These are phyloP conservation scores for Ceratothoa steindachneri DNA, from an alignment of 2,888 invertebrate species.

Conservation along the genomic window DNA sequence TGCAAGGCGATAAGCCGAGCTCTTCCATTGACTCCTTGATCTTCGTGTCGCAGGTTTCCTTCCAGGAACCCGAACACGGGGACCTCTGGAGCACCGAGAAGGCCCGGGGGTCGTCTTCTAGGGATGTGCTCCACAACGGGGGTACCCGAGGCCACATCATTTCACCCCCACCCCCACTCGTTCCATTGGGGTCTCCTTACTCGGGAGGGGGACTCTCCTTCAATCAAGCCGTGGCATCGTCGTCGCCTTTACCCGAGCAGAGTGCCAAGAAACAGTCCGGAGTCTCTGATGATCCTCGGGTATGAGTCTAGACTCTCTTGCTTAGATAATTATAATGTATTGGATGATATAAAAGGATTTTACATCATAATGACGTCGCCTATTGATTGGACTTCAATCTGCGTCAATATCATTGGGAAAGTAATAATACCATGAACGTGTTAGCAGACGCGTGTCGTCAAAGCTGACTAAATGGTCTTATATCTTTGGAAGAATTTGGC, in stretches of 20 bases:
- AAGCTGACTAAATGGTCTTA: too few species aligned
- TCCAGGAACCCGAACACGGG: slow-evolving; percentile 54
- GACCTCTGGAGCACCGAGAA: slow-evolving; percentile 54
- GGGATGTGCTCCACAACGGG: not conserved
- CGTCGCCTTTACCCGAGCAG: slow-evolving; percentile 39
- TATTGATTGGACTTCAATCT: too few species aligned
- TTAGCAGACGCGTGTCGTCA: too few species aligned
- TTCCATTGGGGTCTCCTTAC: slow-evolving; percentile 21
- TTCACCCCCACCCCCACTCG: slow-evolving; percentile 33
- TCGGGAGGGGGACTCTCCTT: slow-evolving; percentile 31
- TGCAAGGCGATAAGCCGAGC: too few species aligned
- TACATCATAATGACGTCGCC: too few species aligned
- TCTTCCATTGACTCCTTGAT: too few species aligned
- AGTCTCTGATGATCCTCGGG: slow-evolving; percentile 37
- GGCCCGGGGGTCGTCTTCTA: slow-evolving; percentile 9
- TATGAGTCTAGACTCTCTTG: not conserved
- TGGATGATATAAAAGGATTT: too few species aligned
- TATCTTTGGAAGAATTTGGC: too few species aligned
- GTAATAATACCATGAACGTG: too few species aligned
- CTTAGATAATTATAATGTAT: not conserved
- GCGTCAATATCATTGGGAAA: too few species aligned
- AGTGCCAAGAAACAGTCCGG: slow-evolving; percentile 28
- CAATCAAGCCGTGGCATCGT: slow-evolving; percentile 42
- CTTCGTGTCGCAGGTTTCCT: slow-evolving; percentile 54
- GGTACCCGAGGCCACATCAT: not conserved